A percentile compares a stretch with the other conserved stretches of the same genome.
These are phyloP conservation scores for Arge pagana DNA, from an alignment of 2,888 invertebrate genomes.

Conservation along the genomic window DNA sequence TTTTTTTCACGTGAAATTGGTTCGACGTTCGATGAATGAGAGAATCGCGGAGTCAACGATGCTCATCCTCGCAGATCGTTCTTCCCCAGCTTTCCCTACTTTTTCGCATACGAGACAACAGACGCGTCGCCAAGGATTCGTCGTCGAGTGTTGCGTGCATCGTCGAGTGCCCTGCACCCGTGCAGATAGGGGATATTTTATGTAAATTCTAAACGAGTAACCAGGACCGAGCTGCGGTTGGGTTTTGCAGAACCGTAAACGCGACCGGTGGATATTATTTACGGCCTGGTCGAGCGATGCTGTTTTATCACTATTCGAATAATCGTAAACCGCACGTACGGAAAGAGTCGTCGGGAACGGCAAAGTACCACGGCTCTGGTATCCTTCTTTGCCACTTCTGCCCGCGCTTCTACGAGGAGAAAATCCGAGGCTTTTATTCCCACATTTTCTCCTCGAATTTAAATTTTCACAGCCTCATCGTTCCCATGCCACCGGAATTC, in stretches of 20 bases:
- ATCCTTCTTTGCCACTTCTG: conserved; percentile 4
- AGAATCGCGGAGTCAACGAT: too few relatives aligned
- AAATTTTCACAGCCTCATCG: too few relatives aligned
- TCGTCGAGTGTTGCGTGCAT: not conserved
- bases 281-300: conserved; percentile 16
- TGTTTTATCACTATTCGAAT: conserved; percentile 20
- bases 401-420: too few relatives aligned
- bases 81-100: too few relatives aligned
- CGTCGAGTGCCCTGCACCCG: too few relatives aligned
- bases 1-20: too few relatives aligned
- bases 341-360: conserved; percentile 21
- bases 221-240: not conserved
- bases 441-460: not conserved
- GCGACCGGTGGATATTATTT: conserved; percentile 24
- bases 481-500: too few relatives aligned
- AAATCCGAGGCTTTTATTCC: conserved; percentile 2
- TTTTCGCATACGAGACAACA: too few relatives aligned
- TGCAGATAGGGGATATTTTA: conserved; percentile 10
- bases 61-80: too few relatives aligned
- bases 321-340: conserved; percentile 20
- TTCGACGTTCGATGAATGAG: too few relatives aligned
- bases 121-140: not conserved
- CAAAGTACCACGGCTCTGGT: too few relatives aligned
- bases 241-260: conserved; percentile 19
- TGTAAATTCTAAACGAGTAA: conserved; percentile 13